Percentiles rank a stretch among this genome's conserved stretches.
phyloP scores from a whole-genome alignment of 2,113 vertebrate species.

The Xiphophorus hellerii region DNA sequence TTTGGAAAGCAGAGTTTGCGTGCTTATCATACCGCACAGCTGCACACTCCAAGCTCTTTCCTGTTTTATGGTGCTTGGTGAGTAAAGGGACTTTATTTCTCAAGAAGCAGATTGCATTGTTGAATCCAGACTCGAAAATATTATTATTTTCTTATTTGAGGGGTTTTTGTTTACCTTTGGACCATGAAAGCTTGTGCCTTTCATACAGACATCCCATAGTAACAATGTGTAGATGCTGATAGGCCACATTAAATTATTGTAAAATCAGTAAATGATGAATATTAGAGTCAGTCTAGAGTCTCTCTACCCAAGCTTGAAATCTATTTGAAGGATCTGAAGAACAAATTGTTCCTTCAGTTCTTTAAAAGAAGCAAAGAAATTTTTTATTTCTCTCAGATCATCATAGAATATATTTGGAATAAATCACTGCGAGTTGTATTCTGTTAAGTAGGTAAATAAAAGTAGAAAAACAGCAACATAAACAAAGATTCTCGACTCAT shows the following conservation, averaged over 20 bases:
- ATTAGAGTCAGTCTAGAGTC: neutral
- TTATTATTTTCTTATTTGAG: constrained; percentile 4
- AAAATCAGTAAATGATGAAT: neutral
- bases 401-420: too few relatives aligned
- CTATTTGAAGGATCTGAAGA: neutral
- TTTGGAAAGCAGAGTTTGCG: constrained; percentile 51
- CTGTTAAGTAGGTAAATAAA: too few relatives aligned
- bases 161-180: neutral
- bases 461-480: too few relatives aligned
- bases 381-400: neutral
- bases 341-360: neutral
- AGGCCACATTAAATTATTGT: neutral
- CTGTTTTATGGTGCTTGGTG: constrained; percentile 49
- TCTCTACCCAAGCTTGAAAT: neutral
- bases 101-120: constrained; percentile 22
- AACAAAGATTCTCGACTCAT: too few relatives aligned
- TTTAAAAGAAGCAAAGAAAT: neutral
- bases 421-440: too few relatives aligned
- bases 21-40: constrained; percentile 60
- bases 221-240: neutral
- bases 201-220: neutral
- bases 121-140: constrained; percentile 21
- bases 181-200: neutral
- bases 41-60: constrained; percentile 53
- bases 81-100: constrained; percentile 42